Percentiles rank a stretch among this genome's conserved stretches.
Evolutionary conservation across 1,140 invertebrate species (phyloP).

Genomic region (Apis florea): DNA sequence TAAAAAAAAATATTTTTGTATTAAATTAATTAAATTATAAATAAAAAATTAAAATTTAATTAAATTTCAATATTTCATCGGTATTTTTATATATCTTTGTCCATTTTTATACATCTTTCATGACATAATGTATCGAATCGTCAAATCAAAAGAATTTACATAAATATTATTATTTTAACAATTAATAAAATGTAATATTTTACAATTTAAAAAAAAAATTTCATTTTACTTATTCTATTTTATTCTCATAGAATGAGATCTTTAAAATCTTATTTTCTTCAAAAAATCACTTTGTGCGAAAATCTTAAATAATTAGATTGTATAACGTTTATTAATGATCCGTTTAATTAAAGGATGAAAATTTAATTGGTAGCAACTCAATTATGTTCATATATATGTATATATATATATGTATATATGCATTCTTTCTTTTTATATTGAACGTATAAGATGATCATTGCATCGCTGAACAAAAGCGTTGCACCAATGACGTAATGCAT

Average conservation of each 20-base stretch:
- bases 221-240: not conserved
- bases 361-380: constrained; percentile 42
- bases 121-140: not conserved
- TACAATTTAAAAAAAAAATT: not conserved
- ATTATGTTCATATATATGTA: constrained; percentile 14
- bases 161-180: not conserved
- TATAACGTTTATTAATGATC: not conserved
- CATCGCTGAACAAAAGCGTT: constrained; percentile 22
- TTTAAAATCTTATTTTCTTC: not conserved
- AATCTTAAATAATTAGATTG: not conserved
- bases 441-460: constrained; percentile 13
- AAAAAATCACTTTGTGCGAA: not conserved
- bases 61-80: too few species aligned
- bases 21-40: too few species aligned
- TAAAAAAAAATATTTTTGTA: not conserved
- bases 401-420: not conserved
- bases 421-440: not conserved
- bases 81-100: too few species aligned
- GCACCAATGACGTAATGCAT: constrained; percentile 41
- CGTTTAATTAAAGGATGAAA: constrained; percentile 36
- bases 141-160: not conserved
- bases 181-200: not conserved
- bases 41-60: too few species aligned
- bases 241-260: not conserved
- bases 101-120: too few species aligned